Percentiles rank a stretch among this genome's conserved stretches.
These are phyloP conservation scores for Mesodorylaimus sp. DNA, from an alignment of 2,888 invertebrate genomes.

Conservation along the genomic window DNA sequence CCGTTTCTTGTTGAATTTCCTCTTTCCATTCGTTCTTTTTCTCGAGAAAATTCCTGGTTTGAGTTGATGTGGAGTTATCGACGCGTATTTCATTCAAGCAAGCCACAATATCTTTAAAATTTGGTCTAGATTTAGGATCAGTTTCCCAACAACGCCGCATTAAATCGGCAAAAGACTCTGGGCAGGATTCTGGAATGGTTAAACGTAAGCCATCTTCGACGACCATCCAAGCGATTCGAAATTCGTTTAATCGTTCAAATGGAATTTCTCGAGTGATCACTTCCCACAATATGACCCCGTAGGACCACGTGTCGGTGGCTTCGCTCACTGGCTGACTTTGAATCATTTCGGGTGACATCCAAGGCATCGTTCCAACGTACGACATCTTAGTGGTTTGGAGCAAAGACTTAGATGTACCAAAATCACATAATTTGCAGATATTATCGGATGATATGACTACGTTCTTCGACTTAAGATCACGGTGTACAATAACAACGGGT, in stretches of 20 bases:
- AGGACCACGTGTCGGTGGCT: constrained; percentile 10
- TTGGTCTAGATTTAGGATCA: constrained; percentile 24
- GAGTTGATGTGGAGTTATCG: constrained; percentile 7
- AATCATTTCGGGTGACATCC: constrained; percentile 28
- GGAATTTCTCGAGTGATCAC: constrained; percentile 24
- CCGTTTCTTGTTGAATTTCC: constrained; percentile 4
- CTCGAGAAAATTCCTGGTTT: constrained; percentile 27
- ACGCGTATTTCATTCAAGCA: not conserved
- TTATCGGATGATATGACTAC: constrained; percentile 13
- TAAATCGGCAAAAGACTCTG: constrained; percentile 28
- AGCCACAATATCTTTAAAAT: constrained; percentile 25
- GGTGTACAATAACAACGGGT: constrained; percentile 27
- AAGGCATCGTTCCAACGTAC: constrained; percentile 34
- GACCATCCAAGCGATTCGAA: constrained; percentile 35
- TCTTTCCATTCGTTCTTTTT: constrained; percentile 26
- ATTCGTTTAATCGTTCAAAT: constrained; percentile 33
- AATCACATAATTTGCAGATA: constrained; percentile 33
- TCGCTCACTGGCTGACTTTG: constrained; percentile 2
- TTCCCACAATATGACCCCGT: constrained; percentile 31
- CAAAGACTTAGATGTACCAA: constrained; percentile 33
- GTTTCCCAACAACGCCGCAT: constrained; percentile 32
- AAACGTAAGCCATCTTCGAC: constrained; percentile 35
- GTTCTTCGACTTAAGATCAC: constrained; percentile 35
- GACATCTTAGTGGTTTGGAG: constrained; percentile 18
- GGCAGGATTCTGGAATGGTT: constrained; percentile 32